These are phyloP conservation scores for Clostera curtula DNA, from an alignment of 2,888 invertebrate genomes.

Conservation along the genomic window DNA sequence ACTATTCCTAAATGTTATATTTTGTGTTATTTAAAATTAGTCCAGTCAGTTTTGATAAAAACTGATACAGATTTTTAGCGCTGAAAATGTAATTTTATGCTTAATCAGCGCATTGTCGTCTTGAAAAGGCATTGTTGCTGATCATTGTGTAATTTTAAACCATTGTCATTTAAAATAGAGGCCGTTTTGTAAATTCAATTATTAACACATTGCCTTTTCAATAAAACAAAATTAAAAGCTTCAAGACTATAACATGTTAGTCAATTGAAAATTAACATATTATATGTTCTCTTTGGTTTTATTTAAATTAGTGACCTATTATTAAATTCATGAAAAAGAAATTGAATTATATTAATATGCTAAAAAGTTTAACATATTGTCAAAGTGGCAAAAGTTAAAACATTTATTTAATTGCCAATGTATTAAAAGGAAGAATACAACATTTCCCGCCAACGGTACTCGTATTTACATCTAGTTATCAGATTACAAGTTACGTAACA, in stretches of 20 bases:
- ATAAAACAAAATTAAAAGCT: background rate
- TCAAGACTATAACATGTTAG: too few relatives aligned
- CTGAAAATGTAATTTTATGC: slow-evolving; percentile 1
- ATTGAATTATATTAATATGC: too few relatives aligned
- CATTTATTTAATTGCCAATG: background rate
- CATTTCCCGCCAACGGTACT: too few relatives aligned
- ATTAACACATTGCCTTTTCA: background rate
- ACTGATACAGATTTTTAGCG: background rate
- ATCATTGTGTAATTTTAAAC: slow-evolving; percentile 1
- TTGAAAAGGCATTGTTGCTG: slow-evolving; percentile 1
- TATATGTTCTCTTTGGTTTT: too few relatives aligned
- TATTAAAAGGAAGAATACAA: background rate
- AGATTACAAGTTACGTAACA: slow-evolving; percentile 25
- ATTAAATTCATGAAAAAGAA: too few relatives aligned
- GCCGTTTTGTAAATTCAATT: slow-evolving; percentile 1
- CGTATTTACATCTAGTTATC: slow-evolving; percentile 15
- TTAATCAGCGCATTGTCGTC: slow-evolving; percentile 2
- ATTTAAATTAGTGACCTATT: too few relatives aligned
- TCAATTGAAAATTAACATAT: too few relatives aligned
- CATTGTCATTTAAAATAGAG: slow-evolving; percentile 1
- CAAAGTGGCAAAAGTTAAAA: too few relatives aligned
- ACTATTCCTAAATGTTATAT: slow-evolving; percentile 5
- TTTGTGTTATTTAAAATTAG: slow-evolving; percentile 1
- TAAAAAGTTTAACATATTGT: too few relatives aligned
- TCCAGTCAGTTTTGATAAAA: background rate